Conservation (phyloP, 2,888 invertebrate genomes). For the Drosophila anomelani region DNA sequence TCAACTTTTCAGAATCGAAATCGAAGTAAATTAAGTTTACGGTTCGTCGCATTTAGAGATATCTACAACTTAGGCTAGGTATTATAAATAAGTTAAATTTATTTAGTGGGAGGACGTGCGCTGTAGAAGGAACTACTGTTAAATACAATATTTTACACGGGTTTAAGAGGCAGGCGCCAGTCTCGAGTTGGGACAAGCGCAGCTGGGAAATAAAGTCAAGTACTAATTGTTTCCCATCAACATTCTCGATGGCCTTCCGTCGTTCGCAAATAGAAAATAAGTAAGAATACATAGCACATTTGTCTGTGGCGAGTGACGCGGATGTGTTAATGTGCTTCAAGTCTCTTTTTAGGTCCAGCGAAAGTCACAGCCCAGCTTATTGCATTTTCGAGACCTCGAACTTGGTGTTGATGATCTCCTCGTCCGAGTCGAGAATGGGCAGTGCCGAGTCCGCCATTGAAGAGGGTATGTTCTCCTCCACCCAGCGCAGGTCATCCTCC, state of each 20-base stretch:
- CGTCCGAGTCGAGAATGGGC: slow-evolving; percentile 90
- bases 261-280: slow-evolving; percentile 9
- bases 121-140: slow-evolving; percentile 52
- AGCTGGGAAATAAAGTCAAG: slow-evolving; percentile 44
- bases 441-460: slow-evolving; percentile 89
- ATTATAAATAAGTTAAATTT: slow-evolving; percentile 69
- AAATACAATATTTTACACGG: slow-evolving; percentile 75
- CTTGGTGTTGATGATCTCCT: slow-evolving; percentile 93
- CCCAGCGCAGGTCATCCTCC: slow-evolving; percentile 94
- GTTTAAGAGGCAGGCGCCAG: slow-evolving; percentile 11
- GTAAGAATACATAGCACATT: slow-evolving; percentile 27
- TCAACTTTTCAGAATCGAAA: slow-evolving; percentile 33
- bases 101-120: slow-evolving; percentile 50
- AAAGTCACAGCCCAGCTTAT: slow-evolving; percentile 83
- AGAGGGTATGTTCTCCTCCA: slow-evolving; percentile 96
- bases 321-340: slow-evolving; percentile 35
- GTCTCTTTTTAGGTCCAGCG: slow-evolving; percentile 47
- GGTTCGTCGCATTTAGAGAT: slow-evolving; percentile 49
- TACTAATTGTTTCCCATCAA: slow-evolving; percentile 25
- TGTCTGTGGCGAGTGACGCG: slow-evolving; percentile 1
- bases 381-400: slow-evolving; percentile 96
- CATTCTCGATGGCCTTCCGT: slow-evolving; percentile 25
- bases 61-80: slow-evolving; percentile 74
- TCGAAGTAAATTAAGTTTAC: slow-evolving; percentile 30
- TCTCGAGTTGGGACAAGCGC: slow-evolving; percentile 3